Evolutionary conservation across 1,140 invertebrate species (phyloP), one percentile per base, ranked within the genome.

Genomic region (Bombus vancouverensis): DNA sequence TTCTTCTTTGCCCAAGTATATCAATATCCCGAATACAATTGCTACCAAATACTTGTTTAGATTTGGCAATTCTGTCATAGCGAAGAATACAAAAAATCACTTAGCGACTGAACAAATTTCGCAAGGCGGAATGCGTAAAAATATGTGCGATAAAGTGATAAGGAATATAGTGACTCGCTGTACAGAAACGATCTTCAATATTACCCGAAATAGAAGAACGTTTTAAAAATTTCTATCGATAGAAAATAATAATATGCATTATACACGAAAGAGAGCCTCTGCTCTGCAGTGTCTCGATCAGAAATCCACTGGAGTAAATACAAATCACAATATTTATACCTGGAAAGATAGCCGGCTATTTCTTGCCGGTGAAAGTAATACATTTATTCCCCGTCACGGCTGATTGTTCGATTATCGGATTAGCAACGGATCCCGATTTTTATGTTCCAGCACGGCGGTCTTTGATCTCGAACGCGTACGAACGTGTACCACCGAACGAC

Each of bases 331-430:
- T 82, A 74, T 86, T 88, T 88, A 79, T 79, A 73, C 39, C 39
- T 5, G 12, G 15, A 18, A 57, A 66, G 68, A 34, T 44, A 68
- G 10, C 53, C 44, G 32, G 22, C 78, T 47, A 32, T 85, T 72
- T 44, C 66, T 59, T 87, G 70, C 80, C 32, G 75, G 72, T 80
- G 76, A 78, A 78, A 79, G 86, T 90, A 90, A 83, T 88, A 83
- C 81, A 47, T 88, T 77, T 62, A 74, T 57, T 42, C 53, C 28
- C 66, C 47, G 47, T 32, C 87, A 32, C 28, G 66, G 57, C n/a
- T 32, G 71, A 89, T 89, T 74, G 85, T 73, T 39, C 88, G 71
- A 85, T 90, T 85, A 90, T 90, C 62, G 78, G 88, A 90, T 90
- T 90, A 90, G 82, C 53, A 72, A 90, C 85, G 88, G 86, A 44